Base-by-base conservation (phyloP, 2,113 vertebrate genomes). In the Petaurus breviceps region DNA sequence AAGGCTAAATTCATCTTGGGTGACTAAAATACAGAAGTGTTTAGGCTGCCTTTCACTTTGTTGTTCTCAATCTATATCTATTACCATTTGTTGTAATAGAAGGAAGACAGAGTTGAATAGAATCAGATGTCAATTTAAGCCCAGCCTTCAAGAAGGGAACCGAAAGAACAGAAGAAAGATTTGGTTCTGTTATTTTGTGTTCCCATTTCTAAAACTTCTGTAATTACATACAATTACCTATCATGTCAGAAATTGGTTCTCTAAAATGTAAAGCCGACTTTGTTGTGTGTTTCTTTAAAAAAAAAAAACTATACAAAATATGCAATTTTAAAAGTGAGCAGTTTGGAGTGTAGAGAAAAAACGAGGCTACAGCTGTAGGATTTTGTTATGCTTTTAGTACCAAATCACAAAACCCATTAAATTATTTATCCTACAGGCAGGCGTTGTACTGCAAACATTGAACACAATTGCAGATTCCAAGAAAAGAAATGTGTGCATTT, bases 361-460 rank as follows among this genome's bases (percentile, higher is more conserved):
- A 98, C 92, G 95, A 98, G 96, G 93, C 98, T 98, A 97, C 98
- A 98, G 98, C 98, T 98, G 98, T 98, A 98, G 96, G 95, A 98
- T 98, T 99, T 98, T 98, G 97, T 98, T 98, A 97, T 98, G 97
- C 96, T 98, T 98, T 98, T 98, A 98, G 97, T 98, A 98, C 97
- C 98, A 98, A 98, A 98, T 98, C 98, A 98, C 98, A 98, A 98
- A 99, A 97, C 95, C 96, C 98, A 98, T 98, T 98, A 98, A 98
- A 98, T 98, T 98, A 98, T 99, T 99, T 99, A 97, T 98, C 98
- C 98, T 98, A 98, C 98, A 99, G 98, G 98, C 98, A 98, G 97
- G 96, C 96, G 52, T 98, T 98, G 97, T 95, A 92, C 95, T 96
- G 97, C 96, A 97, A 98, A 98, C 28, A 68, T 90, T 98, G 98